A percentile compares a stretch with the other conserved stretches of the same genome.
Conservation (phyloP, 2,888 invertebrate species). For the Dasypolia templi region DNA sequence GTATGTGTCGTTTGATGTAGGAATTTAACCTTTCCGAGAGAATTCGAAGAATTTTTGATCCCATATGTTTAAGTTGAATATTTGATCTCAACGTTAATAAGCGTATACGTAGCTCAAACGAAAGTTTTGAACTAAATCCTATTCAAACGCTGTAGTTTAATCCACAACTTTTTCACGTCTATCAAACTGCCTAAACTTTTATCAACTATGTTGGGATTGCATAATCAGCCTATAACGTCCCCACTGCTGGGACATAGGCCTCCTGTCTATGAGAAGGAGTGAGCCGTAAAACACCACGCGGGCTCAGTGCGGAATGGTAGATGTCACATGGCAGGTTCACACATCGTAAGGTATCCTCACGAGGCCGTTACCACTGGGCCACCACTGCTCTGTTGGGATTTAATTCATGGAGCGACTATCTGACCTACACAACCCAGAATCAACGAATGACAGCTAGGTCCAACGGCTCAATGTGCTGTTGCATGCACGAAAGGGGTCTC, state of each 20-base stretch:
- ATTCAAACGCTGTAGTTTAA: not conserved
- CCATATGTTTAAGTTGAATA: conserved; percentile 18
- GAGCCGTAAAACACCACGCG: too few relatives aligned
- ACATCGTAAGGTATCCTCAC: too few relatives aligned
- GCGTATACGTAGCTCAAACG: not conserved
- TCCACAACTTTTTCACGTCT: not conserved
- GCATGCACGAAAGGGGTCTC: too few relatives aligned
- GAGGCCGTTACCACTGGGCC: too few relatives aligned
- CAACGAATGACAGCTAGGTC: not conserved
- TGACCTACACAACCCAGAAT: not conserved
- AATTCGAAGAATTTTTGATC: conserved; percentile 41
- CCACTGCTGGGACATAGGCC: too few relatives aligned
- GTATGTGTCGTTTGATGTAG: conserved; percentile 51
- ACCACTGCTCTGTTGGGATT: too few relatives aligned
- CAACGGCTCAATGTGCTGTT: not conserved
- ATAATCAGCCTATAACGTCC: too few relatives aligned
- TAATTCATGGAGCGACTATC: not conserved
- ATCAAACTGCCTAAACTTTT: not conserved
- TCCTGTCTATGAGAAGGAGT: too few relatives aligned
- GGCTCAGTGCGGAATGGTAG: too few relatives aligned
- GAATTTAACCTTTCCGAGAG: conserved; percentile 35
- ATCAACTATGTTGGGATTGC: too few relatives aligned
- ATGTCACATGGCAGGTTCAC: too few relatives aligned
- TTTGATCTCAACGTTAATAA: conserved; percentile 18
- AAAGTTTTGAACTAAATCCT: conserved; percentile 3